phyloP scores from a whole-genome alignment of 2,888 invertebrate genomes.

The Odontocolon sp. region DNA sequence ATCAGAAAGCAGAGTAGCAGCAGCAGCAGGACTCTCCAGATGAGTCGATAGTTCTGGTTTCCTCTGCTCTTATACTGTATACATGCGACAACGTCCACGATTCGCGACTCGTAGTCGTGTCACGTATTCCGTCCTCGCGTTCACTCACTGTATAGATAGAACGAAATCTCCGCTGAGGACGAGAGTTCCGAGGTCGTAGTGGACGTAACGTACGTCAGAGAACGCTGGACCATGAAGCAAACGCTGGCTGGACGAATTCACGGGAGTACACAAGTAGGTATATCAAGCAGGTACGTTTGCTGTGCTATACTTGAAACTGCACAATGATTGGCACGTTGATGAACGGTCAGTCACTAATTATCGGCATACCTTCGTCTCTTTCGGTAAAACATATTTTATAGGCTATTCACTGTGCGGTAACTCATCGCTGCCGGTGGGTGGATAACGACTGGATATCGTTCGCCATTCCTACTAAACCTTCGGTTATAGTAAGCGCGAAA shows the following conservation, averaged over 20 bases:
- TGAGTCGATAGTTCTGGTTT: conserved; percentile 33
- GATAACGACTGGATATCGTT: too few species aligned
- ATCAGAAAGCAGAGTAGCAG: conserved; percentile 7
- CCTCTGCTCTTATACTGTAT: not conserved
- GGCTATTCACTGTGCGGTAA: too few species aligned
- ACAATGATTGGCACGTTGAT: too few species aligned
- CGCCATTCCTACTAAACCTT: too few species aligned
- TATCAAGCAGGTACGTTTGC: too few species aligned
- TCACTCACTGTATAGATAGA: conserved; percentile 39
- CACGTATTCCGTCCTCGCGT: conserved; percentile 52
- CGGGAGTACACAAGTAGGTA: not conserved
- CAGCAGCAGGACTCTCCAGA: conserved; percentile 32
- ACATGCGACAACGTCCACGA: conserved; percentile 20
- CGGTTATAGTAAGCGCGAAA: conserved; percentile 40
- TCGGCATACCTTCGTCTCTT: too few species aligned
- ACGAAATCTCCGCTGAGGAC: conserved; percentile 49
- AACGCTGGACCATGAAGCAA: conserved; percentile 19
- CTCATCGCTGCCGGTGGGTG: too few species aligned
- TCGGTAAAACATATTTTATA: too few species aligned
- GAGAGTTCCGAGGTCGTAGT: conserved; percentile 17
- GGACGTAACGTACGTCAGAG: conserved; percentile 9
- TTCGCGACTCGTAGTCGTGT: conserved; percentile 41
- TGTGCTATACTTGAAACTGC: too few species aligned
- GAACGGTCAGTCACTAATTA: too few species aligned
- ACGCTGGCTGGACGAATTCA: conserved; percentile 10